A percentile compares a stretch with the other conserved stretches of the same genome.
Evolutionary conservation across 1,140 invertebrate genomes (phyloP).

Genomic region (Drosophila sulfurigaster): DNA sequence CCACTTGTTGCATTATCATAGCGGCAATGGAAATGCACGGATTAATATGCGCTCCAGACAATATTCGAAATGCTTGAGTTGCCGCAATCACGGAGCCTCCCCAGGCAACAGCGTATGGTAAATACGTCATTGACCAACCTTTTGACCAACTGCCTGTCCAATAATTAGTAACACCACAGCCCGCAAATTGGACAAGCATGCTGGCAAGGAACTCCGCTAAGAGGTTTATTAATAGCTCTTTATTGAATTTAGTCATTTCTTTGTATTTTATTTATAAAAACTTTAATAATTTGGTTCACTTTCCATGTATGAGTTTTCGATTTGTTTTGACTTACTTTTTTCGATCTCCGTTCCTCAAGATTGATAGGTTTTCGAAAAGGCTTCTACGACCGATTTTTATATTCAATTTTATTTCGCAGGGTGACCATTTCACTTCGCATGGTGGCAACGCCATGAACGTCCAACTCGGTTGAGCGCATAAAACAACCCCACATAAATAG

Average conservation of each 20-base stretch:
- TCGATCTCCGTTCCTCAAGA: neutral
- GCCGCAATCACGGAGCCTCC: slow-evolving; percentile 14
- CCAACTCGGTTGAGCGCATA: too few relatives aligned
- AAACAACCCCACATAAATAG: slow-evolving; percentile 31
- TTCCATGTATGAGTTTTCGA: neutral
- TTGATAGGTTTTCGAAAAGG: neutral
- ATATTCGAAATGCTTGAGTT: slow-evolving; percentile 31
- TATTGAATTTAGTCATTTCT: slow-evolving; percentile 21
- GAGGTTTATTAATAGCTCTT: slow-evolving; percentile 12
- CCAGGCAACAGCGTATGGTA: slow-evolving; percentile 13
- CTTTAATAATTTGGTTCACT: slow-evolving; percentile 1
- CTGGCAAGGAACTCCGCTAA: slow-evolving; percentile 25
- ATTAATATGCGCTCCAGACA: slow-evolving; percentile 44
- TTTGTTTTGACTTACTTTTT: neutral
- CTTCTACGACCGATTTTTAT: neutral
- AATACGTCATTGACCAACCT: neutral
- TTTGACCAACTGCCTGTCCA: too few relatives aligned
- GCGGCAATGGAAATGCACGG: slow-evolving; percentile 34
- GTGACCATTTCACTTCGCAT: slow-evolving; percentile 12
- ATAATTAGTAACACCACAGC: slow-evolving; percentile 1
- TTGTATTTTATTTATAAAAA: neutral
- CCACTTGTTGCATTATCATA: slow-evolving; percentile 28
- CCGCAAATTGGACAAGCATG: slow-evolving; percentile 15
- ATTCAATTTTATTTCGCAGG: slow-evolving; percentile 6
- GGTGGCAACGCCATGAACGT: slow-evolving; percentile 22